A percentile compares a stretch with the other conserved stretches of the same genome.
Evolutionary conservation across 2,797 vertebrate species (phyloP).

Genomic region (Vireo griseus): DNA sequence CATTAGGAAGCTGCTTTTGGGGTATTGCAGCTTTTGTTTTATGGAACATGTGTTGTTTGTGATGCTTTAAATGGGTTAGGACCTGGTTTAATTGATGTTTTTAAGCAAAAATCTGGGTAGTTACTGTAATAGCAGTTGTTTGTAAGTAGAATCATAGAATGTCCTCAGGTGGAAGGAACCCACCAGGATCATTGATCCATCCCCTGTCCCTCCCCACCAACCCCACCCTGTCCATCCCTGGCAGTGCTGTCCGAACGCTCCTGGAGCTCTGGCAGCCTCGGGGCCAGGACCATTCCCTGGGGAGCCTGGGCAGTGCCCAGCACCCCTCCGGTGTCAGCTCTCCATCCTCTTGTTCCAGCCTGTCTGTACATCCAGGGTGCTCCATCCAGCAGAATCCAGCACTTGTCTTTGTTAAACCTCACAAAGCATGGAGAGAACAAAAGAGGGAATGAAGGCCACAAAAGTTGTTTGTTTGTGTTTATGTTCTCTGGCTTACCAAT

Average conservation of each 20-base stretch:
- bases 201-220: neutral
- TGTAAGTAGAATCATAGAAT: neutral
- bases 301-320: neutral
- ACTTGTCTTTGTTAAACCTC: neutral
- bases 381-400: neutral
- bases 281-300: neutral
- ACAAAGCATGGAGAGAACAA: accelerated
- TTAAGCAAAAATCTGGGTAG: neutral
- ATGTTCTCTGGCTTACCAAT: neutral
- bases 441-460: neutral
- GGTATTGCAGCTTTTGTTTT: neutral
- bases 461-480: neutral
- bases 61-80: neutral
- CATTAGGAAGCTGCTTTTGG: neutral
- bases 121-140: neutral
- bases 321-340: neutral
- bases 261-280: neutral
- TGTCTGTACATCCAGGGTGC: accelerated
- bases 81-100: neutral
- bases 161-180: neutral
- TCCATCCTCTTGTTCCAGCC: neutral
- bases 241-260: accelerated
- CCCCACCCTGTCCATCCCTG: neutral
- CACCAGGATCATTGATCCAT: neutral
- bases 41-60: neutral